phyloP scores from a whole-genome alignment of 2,113 vertebrate genomes.

The Rissa tridactyla region DNA sequence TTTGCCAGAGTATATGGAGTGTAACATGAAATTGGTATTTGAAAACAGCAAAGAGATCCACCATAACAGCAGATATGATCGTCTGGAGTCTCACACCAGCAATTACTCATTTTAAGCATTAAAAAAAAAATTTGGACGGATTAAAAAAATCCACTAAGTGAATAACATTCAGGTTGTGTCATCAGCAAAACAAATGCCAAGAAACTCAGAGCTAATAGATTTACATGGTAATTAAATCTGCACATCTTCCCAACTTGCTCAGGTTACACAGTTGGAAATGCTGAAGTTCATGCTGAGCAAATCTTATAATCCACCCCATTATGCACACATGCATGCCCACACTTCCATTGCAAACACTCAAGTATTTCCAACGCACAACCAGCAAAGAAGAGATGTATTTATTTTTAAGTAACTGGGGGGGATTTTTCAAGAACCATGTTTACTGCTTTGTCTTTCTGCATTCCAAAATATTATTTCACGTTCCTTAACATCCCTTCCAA shows the following conservation, averaged over 20 bases:
- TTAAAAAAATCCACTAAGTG: neutral
- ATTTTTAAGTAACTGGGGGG: neutral
- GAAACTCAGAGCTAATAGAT: slow-evolving; percentile 8
- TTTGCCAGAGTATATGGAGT: neutral
- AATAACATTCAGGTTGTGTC: neutral
- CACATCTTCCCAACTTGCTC: slow-evolving; percentile 37
- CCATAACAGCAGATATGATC: neutral
- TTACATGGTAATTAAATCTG: slow-evolving; percentile 16
- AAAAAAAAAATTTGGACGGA: neutral
- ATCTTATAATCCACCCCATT: slow-evolving; percentile 41
- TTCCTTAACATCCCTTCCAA: neutral
- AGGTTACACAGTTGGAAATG: slow-evolving; percentile 35
- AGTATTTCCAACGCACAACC: neutral
- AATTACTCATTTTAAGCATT: neutral
- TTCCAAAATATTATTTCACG: neutral
- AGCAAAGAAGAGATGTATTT: neutral
- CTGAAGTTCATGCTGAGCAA: slow-evolving; percentile 24
- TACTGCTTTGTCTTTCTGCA: neutral
- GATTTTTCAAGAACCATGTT: neutral
- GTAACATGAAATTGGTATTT: neutral
- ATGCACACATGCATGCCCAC: slow-evolving; percentile 20
- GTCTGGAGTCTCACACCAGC: neutral
- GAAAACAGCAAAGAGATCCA: neutral
- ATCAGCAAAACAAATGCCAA: slow-evolving; percentile 8
- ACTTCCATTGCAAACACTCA: neutral